Conservation (phyloP, 2,888 invertebrate species). For the Pristionchus maxplancki region DNA sequence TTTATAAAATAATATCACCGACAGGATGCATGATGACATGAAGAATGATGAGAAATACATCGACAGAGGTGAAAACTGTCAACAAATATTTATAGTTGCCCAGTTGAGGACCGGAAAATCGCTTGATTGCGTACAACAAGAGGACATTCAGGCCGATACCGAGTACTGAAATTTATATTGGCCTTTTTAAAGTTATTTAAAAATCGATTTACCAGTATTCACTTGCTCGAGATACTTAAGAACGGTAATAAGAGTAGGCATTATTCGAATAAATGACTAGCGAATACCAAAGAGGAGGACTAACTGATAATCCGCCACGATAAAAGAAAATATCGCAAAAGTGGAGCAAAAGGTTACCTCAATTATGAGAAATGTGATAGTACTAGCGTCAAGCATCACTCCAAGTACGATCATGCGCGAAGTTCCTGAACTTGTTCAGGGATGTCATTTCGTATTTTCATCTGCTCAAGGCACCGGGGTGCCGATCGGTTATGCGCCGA, state of each 20-base stretch:
- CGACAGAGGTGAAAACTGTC: not conserved
- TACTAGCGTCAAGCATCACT: no score
- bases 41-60: not conserved
- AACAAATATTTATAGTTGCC: not conserved
- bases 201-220: not conserved
- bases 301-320: no score
- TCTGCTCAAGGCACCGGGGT: no score
- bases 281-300: no score
- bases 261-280: no score
- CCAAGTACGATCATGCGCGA: no score
- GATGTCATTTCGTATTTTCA: no score
- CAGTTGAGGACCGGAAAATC: not conserved
- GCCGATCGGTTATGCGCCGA: no score
- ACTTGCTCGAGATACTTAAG: not conserved
- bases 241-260: not conserved
- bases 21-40: not conserved
- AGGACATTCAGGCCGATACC: not conserved
- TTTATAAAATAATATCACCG: not conserved
- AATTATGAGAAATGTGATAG: no score
- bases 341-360: no score
- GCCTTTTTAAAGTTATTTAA: not conserved
- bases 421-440: no score
- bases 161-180: not conserved
- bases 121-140: not conserved
- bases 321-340: no score